Base-by-base conservation (phyloP, 2,797 vertebrate genomes). In the Mallotus villosus region DNA sequence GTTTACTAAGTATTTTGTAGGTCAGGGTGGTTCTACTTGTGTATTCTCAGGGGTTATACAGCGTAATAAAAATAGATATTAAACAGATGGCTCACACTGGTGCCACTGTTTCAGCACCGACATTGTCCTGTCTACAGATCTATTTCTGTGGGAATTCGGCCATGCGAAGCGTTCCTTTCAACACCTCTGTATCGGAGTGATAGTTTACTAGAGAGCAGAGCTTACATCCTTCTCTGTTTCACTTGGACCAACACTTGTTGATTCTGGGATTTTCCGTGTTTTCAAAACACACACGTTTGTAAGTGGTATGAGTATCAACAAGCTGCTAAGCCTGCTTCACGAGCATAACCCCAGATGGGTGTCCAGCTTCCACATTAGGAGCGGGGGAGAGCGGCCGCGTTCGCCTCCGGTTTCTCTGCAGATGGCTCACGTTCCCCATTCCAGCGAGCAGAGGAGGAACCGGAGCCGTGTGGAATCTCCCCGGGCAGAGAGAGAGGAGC, bases 401-500 rank as follows among this genome's bases (percentile, higher is more conserved):
- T 74, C 74, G 76, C 64, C 77, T 86, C 73, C 70, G 65, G 72
- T 81, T 87, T 16, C 87, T 68, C 80, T 67, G 74, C 70, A 57
- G 75, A 70, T 78, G 82, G 87, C 73, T 93, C 85, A 82, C 63
- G 29, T 92, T 92, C 86, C 91, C 74, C 77, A 74, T 89, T 89
- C 82, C 73, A 74, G 85, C 82, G 72, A 77, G 77, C 25, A 25
- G 76, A 79, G 71, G 79, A 84, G 87, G 81, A 92, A 90, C 82
- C 19, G 46, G 85, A 89, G 72, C 78, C 84, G 67, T 8, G 76
- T 74, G 86, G 81, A 87, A 89, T 81, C 69, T 71, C 27, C 68
- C 72, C 63, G 53, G 73, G 58, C 58, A 41, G 34, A 58, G 51
- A 58, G 69, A 60, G 59, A 72, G 27, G 25, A 72, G 32, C 2